Base-by-base conservation (phyloP, 2,113 vertebrate genomes). In the human region DNA sequence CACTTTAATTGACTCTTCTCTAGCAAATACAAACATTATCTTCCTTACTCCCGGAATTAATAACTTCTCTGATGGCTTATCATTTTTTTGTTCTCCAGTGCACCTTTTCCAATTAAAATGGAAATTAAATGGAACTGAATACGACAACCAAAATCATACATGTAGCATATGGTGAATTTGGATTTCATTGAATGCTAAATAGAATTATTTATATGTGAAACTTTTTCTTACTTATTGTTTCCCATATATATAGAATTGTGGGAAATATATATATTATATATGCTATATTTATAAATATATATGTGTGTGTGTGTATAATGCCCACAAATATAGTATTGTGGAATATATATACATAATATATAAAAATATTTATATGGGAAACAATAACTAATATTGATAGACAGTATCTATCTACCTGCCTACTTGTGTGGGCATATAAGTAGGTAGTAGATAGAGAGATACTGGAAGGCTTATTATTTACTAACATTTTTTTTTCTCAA, bases 21-120 rank as follows among this genome's bases (percentile, higher is more conserved):
- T 96, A 90, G 94, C 81, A 97, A 97, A 98, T 94, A 97, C 79
- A 98, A 97, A 97, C 96, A 98, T 97, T 97, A 98, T 98, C 97
- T 97, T 98, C 72, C 88, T 79, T 90, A 85, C 88, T 97, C 87
- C 61, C 95, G 59, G 92, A 97, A 96, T 98, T 97, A 98, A 98
- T 98, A 98, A 97, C 94, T 97, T 97, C 73, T 96, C 73, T 94
- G 95, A 98, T 97, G 92, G 88, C 48, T 95, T 97, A 97, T 98
- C 95, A 97, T 97, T 89, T 95, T 97, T 96, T 96, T 97, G 93
- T 97, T 96, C 96, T 97, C 88, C 73, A 96, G 75, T 97, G 89
- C 52, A 95, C 90, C 70, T 87, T 97, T 97, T 97, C 90, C 97
- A 98, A 96, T 97, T 97, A 98, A 97, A 98, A 98, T 98, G 97